Conservation (phyloP, 1,140 invertebrate species). For the Pseudomyrmex dendroicus region DNA sequence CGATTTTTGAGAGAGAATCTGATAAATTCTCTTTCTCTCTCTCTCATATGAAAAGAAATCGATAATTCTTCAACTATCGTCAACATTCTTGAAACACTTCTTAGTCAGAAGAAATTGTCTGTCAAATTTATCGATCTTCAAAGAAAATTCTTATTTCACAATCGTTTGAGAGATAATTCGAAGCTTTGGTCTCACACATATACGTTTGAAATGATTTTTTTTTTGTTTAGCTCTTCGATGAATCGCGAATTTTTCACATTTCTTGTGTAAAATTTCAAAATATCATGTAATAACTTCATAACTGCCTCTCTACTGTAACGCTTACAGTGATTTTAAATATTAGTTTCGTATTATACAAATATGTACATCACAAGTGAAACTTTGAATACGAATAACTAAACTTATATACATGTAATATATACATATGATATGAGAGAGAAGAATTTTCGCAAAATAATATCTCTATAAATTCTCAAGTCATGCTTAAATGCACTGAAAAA, state of each 20-base stretch:
- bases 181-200: no score
- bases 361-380: not conserved
- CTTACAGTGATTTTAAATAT: slow-evolving; percentile 22
- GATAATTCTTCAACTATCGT: no score
- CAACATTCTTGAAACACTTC: no score
- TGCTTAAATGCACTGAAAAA: slow-evolving; percentile 17
- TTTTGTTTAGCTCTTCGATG: no score
- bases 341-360: not conserved
- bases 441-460: slow-evolving; percentile 3
- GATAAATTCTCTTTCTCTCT: slow-evolving; percentile 9
- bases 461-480: slow-evolving; percentile 22
- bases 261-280: slow-evolving; percentile 1
- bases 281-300: slow-evolving; percentile 21
- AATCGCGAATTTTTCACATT: slow-evolving; percentile 11
- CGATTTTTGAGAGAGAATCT: not conserved
- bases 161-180: not conserved
- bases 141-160: no score
- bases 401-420: no score
- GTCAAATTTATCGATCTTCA: not conserved
- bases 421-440: not conserved
- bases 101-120: no score
- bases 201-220: no score
- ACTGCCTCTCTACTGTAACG: not conserved
- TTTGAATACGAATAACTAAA: slow-evolving; percentile 11
- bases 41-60: not conserved